Conservation (phyloP, 1,140 invertebrate genomes). For the Anthonomus grandis region DNA sequence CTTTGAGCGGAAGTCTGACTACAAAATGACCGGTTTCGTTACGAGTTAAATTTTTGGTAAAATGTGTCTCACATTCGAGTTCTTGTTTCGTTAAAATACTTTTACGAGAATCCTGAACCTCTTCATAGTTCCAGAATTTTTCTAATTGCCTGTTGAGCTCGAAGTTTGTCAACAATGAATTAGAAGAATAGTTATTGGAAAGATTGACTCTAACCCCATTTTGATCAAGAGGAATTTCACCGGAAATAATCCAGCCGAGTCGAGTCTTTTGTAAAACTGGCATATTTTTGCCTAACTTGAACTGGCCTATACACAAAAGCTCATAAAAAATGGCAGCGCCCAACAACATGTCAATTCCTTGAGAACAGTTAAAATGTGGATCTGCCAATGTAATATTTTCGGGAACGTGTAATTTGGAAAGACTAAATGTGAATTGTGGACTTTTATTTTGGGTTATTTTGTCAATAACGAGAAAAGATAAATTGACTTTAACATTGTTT, state of each 20-base stretch:
- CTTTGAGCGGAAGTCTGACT: slow-evolving; percentile 41
- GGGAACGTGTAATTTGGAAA: slow-evolving; percentile 26
- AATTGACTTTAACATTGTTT: too few species aligned
- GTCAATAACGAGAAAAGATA: too few species aligned
- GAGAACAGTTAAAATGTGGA: slow-evolving; percentile 35
- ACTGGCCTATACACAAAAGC: slow-evolving; percentile 32
- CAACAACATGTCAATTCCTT: slow-evolving; percentile 34
- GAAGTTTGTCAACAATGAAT: slow-evolving; percentile 5
- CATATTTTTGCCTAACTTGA: slow-evolving; percentile 28
- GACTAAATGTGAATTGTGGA: too few species aligned
- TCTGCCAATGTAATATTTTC: slow-evolving; percentile 39
- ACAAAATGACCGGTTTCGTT: slow-evolving; percentile 37
- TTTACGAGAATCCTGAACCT: slow-evolving; percentile 3
- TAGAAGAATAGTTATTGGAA: background rate
- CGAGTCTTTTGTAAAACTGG: slow-evolving; percentile 41
- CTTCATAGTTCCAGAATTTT: slow-evolving; percentile 42
- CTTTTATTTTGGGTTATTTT: too few species aligned
- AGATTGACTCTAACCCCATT: slow-evolving; percentile 1
- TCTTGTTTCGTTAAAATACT: slow-evolving; percentile 32
- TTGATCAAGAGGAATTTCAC: too few species aligned
- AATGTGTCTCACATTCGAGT: slow-evolving; percentile 35
- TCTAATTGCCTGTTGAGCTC: slow-evolving; percentile 21
- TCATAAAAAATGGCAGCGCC: slow-evolving; percentile 35
- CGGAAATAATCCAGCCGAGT: slow-evolving; percentile 42
- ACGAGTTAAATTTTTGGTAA: slow-evolving; percentile 30